Conservation (phyloP, 2,888 invertebrate genomes). For the Lasioglossum calceatum region DNA sequence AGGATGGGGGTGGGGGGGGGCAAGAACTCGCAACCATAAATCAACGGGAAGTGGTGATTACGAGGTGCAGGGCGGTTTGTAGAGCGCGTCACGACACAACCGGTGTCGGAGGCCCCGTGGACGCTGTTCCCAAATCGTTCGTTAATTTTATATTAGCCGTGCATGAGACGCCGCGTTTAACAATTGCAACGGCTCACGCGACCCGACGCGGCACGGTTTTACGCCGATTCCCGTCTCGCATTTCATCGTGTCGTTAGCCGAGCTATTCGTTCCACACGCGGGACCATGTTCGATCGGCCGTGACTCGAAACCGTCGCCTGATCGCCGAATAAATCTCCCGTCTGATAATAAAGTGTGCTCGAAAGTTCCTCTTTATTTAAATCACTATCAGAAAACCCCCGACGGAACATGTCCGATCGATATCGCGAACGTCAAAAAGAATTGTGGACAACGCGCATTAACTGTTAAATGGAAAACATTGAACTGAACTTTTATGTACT, state of each 20-base stretch:
- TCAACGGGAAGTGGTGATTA: constrained; percentile 53
- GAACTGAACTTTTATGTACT: background rate
- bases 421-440: background rate
- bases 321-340: constrained; percentile 8
- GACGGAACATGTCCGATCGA: background rate
- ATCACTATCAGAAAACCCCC: background rate
- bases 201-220: constrained; percentile 19
- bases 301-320: background rate
- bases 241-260: constrained; percentile 49
- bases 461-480: background rate
- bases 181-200: constrained; percentile 60
- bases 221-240: constrained; percentile 26
- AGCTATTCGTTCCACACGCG: constrained; percentile 26
- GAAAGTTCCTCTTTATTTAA: background rate
- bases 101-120: constrained; percentile 23
- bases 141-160: constrained; percentile 65
- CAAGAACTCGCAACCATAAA: constrained; percentile 39
- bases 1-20: no score
- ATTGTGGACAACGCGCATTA: background rate
- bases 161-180: constrained; percentile 64
- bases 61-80: constrained; percentile 19
- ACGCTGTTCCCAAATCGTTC: constrained; percentile 59
- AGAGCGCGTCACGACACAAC: constrained; percentile 45
- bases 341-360: background rate
- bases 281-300: constrained; percentile 8